A percentile compares a stretch with the other conserved stretches of the same genome.
Conservation (phyloP, 2,797 vertebrate species). For the Menidia menidia region DNA sequence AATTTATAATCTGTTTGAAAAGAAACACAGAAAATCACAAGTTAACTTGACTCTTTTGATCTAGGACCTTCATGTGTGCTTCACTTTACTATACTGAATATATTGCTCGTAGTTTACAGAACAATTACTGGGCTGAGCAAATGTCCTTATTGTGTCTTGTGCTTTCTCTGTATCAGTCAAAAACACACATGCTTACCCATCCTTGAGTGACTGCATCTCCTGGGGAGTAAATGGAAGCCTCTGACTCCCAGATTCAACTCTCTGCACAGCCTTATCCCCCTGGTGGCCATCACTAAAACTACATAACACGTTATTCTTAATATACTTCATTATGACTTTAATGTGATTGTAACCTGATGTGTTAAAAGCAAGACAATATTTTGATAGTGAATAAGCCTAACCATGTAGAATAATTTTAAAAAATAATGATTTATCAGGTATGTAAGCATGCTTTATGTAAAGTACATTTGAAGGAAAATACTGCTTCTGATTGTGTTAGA, state of each 20-base stretch:
- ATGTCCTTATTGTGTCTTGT: neutral
- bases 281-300: constrained; percentile 62
- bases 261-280: constrained; percentile 58
- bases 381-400: neutral
- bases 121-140: neutral
- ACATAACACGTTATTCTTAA: constrained; percentile 2
- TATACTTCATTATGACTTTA: neutral
- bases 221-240: constrained; percentile 24
- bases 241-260: constrained; percentile 18
- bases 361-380: neutral
- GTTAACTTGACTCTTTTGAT: too few species aligned
- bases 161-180: neutral
- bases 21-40: too few species aligned
- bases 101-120: neutral
- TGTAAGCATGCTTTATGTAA: too few species aligned
- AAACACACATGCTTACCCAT: neutral
- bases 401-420: too few species aligned
- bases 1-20: too few species aligned
- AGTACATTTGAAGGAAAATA: too few species aligned
- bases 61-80: neutral
- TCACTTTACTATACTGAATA: constrained; percentile 4
- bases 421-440: too few species aligned
- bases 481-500: too few species aligned
- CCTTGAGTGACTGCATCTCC: constrained; percentile 11
- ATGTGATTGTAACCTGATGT: neutral